Conservation (phyloP, 2,113 vertebrate species). For the Gobio gobio region DNA sequence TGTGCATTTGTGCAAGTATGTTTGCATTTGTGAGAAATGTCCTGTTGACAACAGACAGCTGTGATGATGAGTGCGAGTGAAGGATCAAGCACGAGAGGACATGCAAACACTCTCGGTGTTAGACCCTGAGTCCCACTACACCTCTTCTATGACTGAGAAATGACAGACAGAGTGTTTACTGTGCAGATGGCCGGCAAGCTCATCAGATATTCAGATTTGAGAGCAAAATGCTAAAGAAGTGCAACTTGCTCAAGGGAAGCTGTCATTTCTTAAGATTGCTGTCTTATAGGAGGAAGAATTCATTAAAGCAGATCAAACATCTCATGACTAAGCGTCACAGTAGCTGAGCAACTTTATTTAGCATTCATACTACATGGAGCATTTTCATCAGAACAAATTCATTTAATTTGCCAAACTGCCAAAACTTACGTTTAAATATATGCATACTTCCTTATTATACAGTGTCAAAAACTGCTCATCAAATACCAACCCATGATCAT, state of each 20-base stretch:
- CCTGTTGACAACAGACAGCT: conserved; percentile 28
- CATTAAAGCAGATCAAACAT: neutral
- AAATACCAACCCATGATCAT: neutral
- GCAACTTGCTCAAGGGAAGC: conserved; percentile 9
- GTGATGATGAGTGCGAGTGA: conserved; percentile 15
- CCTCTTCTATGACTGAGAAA: neutral
- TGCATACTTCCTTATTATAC: neutral
- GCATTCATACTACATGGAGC: neutral
- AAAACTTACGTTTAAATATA: neutral
- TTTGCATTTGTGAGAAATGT: conserved; percentile 30
- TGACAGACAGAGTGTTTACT: neutral
- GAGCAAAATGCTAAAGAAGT: neutral
- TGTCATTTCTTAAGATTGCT: neutral
- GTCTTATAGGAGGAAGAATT: neutral
- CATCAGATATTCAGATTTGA: neutral
- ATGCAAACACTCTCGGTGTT: neutral
- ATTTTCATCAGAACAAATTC: neutral
- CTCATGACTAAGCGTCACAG: neutral
- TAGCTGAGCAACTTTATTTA: neutral
- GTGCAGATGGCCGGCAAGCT: neutral
- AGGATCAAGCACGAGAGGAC: conserved; percentile 14
- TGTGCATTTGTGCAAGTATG: neutral
- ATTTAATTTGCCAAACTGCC: neutral
- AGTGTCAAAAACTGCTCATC: neutral
- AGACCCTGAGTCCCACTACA: neutral